Percentiles rank a stretch among this genome's conserved stretches.
phyloP scores from a whole-genome alignment of 2,888 invertebrate species.

The Notodonta ziczac region DNA sequence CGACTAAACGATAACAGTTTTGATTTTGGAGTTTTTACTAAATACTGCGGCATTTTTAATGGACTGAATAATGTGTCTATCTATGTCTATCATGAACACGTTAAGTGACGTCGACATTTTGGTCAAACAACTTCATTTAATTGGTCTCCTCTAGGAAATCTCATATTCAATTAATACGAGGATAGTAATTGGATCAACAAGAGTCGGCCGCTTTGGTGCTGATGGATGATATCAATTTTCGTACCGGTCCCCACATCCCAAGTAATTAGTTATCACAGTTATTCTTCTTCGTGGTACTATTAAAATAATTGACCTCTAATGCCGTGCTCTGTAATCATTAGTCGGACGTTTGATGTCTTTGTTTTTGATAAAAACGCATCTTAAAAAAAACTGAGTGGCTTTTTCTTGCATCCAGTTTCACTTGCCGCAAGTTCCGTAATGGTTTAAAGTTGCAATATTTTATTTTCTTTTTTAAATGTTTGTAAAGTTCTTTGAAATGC shows the following conservation, averaged over 20 bases:
- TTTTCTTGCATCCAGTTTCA: no score
- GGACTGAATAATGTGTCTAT: slow-evolving; percentile 60
- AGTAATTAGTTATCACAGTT: slow-evolving; percentile 45
- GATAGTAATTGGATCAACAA: slow-evolving; percentile 63
- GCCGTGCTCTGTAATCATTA: slow-evolving; percentile 36
- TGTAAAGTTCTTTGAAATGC: no score
- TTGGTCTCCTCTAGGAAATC: slow-evolving; percentile 62
- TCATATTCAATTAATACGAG: slow-evolving; percentile 70
- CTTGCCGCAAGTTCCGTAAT: no score
- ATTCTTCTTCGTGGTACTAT: slow-evolving; percentile 35
- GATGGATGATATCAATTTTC: slow-evolving; percentile 62
- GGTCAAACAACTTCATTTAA: slow-evolving; percentile 71
- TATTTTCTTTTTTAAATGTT: no score
- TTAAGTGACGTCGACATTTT: slow-evolving; percentile 67
- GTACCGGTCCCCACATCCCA: slow-evolving; percentile 40
- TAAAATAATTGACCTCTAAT: slow-evolving; percentile 32
- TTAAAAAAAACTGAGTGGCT: no score
- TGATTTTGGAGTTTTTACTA: slow-evolving; percentile 36
- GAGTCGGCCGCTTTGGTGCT: slow-evolving; percentile 52
- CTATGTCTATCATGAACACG: slow-evolving; percentile 60
- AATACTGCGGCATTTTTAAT: slow-evolving; percentile 56
- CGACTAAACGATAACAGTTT: slow-evolving; percentile 46
- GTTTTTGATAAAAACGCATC: slow-evolving; percentile 5
- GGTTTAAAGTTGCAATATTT: no score
- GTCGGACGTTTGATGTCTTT: slow-evolving; percentile 29